phyloP scores from a whole-genome alignment of 1,140 invertebrate genomes.

The Penaeus indicus region DNA sequence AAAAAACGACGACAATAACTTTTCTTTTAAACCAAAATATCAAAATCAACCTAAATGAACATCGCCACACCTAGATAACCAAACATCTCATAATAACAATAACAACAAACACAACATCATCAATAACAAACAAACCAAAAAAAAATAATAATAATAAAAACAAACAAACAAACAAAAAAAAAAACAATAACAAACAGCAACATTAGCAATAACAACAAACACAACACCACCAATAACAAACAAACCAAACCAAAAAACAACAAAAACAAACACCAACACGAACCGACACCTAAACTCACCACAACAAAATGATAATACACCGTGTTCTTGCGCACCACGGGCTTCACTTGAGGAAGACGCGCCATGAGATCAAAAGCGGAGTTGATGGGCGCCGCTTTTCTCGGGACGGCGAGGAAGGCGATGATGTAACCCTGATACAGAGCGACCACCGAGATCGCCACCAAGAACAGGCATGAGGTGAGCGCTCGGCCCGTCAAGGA shows the following conservation, averaged over 20 bases:
- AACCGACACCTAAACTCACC: background rate
- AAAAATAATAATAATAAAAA: too few species aligned
- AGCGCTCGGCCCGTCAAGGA: slow-evolving; percentile 6
- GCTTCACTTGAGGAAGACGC: slow-evolving; percentile 19
- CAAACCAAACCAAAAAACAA: background rate
- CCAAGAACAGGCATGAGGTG: slow-evolving; percentile 48
- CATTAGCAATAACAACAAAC: too few species aligned
- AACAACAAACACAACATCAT: too few species aligned
- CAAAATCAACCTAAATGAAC: too few species aligned
- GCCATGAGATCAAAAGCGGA: slow-evolving; percentile 42
- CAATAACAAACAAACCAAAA: too few species aligned
- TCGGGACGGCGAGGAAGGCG: slow-evolving; percentile 50
- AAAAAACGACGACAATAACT: too few species aligned
- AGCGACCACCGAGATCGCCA: slow-evolving; percentile 44
- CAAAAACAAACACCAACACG: background rate
- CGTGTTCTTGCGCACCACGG: slow-evolving; percentile 57
- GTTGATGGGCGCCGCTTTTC: slow-evolving; percentile 34
- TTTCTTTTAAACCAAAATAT: too few species aligned
- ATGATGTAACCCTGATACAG: slow-evolving; percentile 58
- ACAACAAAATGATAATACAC: slow-evolving; percentile 52
- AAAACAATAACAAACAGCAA: too few species aligned
- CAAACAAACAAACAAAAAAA: too few species aligned
- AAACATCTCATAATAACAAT: too few species aligned
- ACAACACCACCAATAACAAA: background rate
- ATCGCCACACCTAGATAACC: too few species aligned